Percentiles rank a stretch among this genome's conserved stretches.
These are phyloP conservation scores for Aphaenogaster rudis DNA, from an alignment of 1,140 invertebrate species.

Conservation along the genomic window DNA sequence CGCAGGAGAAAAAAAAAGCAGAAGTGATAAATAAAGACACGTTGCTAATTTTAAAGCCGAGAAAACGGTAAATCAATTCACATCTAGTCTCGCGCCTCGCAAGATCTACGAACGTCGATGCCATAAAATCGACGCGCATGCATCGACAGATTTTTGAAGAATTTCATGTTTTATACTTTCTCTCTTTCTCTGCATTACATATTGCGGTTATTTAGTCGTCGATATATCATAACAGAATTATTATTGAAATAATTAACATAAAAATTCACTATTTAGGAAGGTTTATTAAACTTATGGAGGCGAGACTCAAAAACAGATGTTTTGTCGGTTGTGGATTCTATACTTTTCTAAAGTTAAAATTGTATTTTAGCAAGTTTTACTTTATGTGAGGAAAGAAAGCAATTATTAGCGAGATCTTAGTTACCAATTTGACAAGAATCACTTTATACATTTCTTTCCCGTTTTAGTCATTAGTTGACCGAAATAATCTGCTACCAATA, in stretches of 20 bases:
- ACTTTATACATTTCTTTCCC: neutral
- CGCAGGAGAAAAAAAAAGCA: slow-evolving; percentile 12
- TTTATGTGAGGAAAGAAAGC: neutral
- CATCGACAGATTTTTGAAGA: neutral
- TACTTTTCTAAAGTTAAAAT: neutral
- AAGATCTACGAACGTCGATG: slow-evolving; percentile 23
- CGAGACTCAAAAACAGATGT: neutral
- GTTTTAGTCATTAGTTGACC: neutral
- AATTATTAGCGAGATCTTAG: neutral
- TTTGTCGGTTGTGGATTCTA: neutral
- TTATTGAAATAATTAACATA: slow-evolving; percentile 1
- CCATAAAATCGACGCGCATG: slow-evolving; percentile 38
- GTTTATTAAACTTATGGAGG: neutral
- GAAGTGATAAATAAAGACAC: slow-evolving; percentile 55
- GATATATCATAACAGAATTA: neutral
- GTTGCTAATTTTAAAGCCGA: slow-evolving; percentile 49
- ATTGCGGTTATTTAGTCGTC: neutral
- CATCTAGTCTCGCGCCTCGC: slow-evolving; percentile 46
- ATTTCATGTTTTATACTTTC: neutral
- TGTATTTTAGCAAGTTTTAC: neutral
- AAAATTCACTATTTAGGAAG: neutral
- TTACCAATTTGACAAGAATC: neutral
- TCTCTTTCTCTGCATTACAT: neutral
- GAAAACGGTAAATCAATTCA: slow-evolving; percentile 64
- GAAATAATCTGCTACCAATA: slow-evolving; percentile 18